Evolutionary conservation across 2,797 vertebrate species (phyloP).

Genomic region (Microchirus variegatus): DNA sequence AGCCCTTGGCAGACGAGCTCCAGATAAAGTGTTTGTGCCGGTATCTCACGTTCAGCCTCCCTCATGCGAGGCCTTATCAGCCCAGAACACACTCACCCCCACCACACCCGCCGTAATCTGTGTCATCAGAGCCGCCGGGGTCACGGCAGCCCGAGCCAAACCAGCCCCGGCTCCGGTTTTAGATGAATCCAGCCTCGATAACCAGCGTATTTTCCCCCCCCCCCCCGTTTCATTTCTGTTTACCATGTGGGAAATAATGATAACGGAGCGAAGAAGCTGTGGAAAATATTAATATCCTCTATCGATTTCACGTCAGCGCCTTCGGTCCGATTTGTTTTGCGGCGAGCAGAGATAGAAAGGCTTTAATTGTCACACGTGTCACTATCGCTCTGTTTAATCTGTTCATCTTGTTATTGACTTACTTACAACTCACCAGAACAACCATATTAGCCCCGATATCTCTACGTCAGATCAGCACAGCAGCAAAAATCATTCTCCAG

Average conservation of each 20-base stretch:
- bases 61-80: slow-evolving; percentile 76
- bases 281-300: slow-evolving; percentile 31
- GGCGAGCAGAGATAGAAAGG: background rate
- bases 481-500: too few relatives aligned
- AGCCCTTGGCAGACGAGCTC: slow-evolving; percentile 55
- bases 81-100: slow-evolving; percentile 71
- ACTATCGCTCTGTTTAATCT: too few relatives aligned
- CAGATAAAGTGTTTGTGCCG: slow-evolving; percentile 59
- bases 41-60: slow-evolving; percentile 63
- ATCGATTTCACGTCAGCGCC: slow-evolving; percentile 30
- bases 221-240: slow-evolving; percentile 50
- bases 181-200: slow-evolving; percentile 58
- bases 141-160: slow-evolving; percentile 67
- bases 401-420: too few relatives aligned
- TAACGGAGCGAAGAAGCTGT: slow-evolving; percentile 10
- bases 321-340: slow-evolving; percentile 10
- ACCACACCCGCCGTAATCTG: slow-evolving; percentile 65
- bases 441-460: too few relatives aligned
- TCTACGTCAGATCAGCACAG: too few relatives aligned
- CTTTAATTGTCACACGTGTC: background rate
- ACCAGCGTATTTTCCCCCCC: slow-evolving; percentile 51
- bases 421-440: too few relatives aligned
- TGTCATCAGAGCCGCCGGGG: slow-evolving; percentile 77
- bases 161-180: slow-evolving; percentile 55
- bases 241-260: slow-evolving; percentile 33